These are phyloP conservation scores for Drosophila arawakana DNA, from an alignment of 1,140 invertebrate species.

Conservation along the genomic window DNA sequence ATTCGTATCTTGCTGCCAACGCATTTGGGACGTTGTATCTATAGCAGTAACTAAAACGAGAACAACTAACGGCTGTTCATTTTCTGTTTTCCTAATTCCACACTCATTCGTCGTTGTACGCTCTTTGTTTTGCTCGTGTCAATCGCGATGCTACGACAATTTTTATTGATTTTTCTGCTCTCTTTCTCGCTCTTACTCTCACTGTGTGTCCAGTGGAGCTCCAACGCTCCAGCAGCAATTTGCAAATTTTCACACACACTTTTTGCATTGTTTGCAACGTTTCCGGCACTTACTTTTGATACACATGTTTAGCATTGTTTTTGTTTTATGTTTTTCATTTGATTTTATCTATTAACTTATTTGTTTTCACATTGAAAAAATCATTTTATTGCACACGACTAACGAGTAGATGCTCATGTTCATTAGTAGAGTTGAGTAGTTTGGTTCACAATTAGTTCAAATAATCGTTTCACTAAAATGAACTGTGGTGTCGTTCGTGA, in stretches of 20 bases:
- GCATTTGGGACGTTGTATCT: constrained; percentile 55
- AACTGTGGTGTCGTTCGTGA: too few species aligned
- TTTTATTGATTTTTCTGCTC: constrained; percentile 71
- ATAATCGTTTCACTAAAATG: too few species aligned
- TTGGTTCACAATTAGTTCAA: too few species aligned
- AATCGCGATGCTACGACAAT: constrained; percentile 74
- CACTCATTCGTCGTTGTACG: constrained; percentile 49
- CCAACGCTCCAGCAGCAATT: constrained; percentile 28
- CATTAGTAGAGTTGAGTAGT: too few species aligned
- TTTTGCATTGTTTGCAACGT: constrained; percentile 16
- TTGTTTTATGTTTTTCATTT: constrained; percentile 21
- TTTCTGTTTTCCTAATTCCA: constrained; percentile 28
- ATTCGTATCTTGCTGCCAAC: constrained; percentile 42
- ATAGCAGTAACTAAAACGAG: constrained; percentile 12
- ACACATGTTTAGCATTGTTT: constrained; percentile 34
- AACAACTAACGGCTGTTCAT: constrained; percentile 51
- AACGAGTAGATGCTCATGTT: constrained; percentile 6
- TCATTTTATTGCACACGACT: constrained; percentile 34
- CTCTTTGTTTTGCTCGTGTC: constrained; percentile 72
- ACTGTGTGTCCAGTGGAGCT: constrained; percentile 46
- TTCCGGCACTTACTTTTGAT: constrained; percentile 38
- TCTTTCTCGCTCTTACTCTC: constrained; percentile 30
- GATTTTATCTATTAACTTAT: constrained; percentile 25
- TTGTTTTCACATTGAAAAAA: constrained; percentile 44
- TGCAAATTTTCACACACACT: constrained; percentile 59